Conservation (phyloP, 2,888 invertebrate species). For the Kuschelorhynchus macadamiae region DNA sequence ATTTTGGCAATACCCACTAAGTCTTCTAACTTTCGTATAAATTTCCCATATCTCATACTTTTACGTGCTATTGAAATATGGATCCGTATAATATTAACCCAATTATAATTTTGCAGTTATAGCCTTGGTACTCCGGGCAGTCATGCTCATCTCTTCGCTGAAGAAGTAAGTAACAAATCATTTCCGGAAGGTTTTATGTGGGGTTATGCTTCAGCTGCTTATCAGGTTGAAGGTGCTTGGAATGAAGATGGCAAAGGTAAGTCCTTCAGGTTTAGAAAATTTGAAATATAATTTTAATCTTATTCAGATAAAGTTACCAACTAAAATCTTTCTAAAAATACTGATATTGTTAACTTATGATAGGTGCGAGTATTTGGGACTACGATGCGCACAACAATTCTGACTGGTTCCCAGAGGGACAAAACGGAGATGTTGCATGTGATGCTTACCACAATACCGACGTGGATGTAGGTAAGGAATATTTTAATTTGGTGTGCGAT, state of each 20-base stretch:
- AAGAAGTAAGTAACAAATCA: slow-evolving; percentile 58
- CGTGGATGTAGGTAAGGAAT: slow-evolving; percentile 71
- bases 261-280: too few species aligned
- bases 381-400: slow-evolving; percentile 43
- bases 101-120: too few species aligned
- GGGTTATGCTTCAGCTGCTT: slow-evolving; percentile 56
- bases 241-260: slow-evolving; percentile 57
- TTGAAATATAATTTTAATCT: too few species aligned
- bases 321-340: background rate
- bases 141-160: slow-evolving; percentile 29
- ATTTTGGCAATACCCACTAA: too few species aligned
- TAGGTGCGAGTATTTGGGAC: slow-evolving; percentile 50
- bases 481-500: background rate
- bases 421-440: slow-evolving; percentile 77
- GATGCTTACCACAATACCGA: slow-evolving; percentile 78
- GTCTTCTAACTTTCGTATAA: too few species aligned
- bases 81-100: too few species aligned
- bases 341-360: slow-evolving; percentile 61
- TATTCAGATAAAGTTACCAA: background rate
- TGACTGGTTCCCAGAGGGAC: slow-evolving; percentile 39
- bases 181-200: slow-evolving; percentile 55
- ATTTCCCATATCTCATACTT: too few species aligned
- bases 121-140: slow-evolving; percentile 2
- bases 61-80: too few species aligned
- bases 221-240: slow-evolving; percentile 60